A percentile compares a stretch with the other conserved stretches of the same genome.
Evolutionary conservation across 2,113 vertebrate genomes (phyloP).

Genomic region (Galemys pyrenaicus): DNA sequence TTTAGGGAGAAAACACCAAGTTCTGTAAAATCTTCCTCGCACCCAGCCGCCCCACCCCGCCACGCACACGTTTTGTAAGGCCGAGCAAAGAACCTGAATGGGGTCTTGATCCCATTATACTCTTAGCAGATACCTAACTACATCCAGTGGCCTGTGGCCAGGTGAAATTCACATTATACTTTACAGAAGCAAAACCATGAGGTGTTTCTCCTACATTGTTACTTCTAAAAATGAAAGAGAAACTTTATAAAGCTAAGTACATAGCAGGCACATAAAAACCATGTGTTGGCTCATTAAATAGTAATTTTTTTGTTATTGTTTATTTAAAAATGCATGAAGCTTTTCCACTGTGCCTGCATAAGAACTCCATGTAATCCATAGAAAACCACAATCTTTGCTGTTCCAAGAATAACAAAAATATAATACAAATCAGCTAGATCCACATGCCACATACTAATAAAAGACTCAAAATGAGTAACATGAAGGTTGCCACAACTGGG

Average conservation of each 20-base stretch:
- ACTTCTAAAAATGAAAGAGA: constrained; percentile 30
- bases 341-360: constrained; percentile 33
- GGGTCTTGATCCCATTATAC: background rate
- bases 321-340: constrained; percentile 47
- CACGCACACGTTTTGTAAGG: background rate
- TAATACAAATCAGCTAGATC: background rate
- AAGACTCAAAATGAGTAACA: background rate
- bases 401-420: background rate
- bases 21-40: background rate
- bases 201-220: background rate
- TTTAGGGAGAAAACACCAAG: background rate
- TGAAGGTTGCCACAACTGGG: background rate
- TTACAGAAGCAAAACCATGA: background rate
- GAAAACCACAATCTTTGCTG: constrained; percentile 21
- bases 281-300: constrained; percentile 48
- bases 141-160: background rate
- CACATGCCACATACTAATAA: background rate
- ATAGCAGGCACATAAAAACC: background rate
- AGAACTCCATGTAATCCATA: constrained; percentile 4
- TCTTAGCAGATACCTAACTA: background rate
- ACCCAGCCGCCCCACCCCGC: too few species aligned
- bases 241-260: constrained; percentile 30
- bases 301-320: constrained; percentile 43
- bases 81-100: background rate
- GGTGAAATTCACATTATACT: background rate